phyloP scores from a whole-genome alignment of 2,888 invertebrate species.

The Cheilosia soror region DNA sequence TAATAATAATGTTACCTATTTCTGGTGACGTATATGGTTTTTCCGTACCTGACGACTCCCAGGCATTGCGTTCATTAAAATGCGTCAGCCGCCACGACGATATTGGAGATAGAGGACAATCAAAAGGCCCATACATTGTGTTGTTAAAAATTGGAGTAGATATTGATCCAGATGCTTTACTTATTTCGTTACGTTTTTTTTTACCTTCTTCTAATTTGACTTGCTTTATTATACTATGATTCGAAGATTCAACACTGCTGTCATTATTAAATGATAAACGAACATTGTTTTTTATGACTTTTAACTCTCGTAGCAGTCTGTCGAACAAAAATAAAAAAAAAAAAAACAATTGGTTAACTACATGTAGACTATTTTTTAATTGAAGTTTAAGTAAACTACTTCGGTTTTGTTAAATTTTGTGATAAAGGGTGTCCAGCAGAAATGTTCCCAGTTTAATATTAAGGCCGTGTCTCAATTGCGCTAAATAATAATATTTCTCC shows the following conservation, averaged over 20 bases:
- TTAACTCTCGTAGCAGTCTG: conserved; percentile 78
- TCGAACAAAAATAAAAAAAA: not conserved
- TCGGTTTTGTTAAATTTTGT: no score
- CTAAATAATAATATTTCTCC: no score
- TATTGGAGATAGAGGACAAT: conserved; percentile 80
- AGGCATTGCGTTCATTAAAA: conserved; percentile 24
- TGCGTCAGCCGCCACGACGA: conserved; percentile 75
- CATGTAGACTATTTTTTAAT: no score
- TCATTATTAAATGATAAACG: conserved; percentile 80
- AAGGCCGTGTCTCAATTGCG: no score
- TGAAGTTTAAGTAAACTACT: no score
- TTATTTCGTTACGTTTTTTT: not conserved
- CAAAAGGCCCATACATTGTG: conserved; percentile 76
- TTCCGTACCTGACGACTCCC: conserved; percentile 47
- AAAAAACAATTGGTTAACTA: no score
- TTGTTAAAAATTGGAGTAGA: conserved; percentile 79
- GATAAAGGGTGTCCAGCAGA: no score
- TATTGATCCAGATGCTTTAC: conserved; percentile 62
- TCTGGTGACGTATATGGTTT: conserved; percentile 7
- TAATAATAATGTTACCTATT: conserved; percentile 9
- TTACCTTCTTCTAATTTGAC: not conserved
- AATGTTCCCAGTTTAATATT: no score
- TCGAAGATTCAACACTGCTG: conserved; percentile 80
- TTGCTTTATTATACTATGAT: conserved; percentile 33
- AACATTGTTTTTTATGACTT: conserved; percentile 78